phyloP scores from a whole-genome alignment of 2,113 vertebrate genomes.

The Canis aureus region DNA sequence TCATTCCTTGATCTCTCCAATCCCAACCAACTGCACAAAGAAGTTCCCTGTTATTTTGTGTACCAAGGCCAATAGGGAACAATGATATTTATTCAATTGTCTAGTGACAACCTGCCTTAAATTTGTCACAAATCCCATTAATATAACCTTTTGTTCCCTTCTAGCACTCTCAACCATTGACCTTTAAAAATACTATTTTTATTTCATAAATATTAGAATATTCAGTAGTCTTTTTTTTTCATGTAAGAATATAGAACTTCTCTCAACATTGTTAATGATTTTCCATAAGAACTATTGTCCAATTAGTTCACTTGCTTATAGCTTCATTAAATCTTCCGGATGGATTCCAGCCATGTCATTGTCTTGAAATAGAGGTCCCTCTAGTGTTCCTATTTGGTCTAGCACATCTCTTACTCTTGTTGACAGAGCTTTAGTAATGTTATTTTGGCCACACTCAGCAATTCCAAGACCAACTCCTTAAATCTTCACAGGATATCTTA shows the following conservation, averaged over 20 bases:
- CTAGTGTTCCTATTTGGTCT: neutral
- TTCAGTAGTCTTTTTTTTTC: neutral
- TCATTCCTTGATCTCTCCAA: neutral
- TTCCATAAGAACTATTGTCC: neutral
- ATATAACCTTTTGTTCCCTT: neutral
- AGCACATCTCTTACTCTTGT: neutral
- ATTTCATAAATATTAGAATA: neutral
- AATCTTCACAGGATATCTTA: neutral
- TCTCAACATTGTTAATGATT: neutral
- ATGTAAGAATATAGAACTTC: neutral
- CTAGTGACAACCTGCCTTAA: neutral
- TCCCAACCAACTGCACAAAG: neutral
- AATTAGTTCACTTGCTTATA: neutral
- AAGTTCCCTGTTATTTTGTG: neutral
- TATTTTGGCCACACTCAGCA: neutral
- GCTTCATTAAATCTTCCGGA: conserved; percentile 12
- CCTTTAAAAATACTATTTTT: neutral
- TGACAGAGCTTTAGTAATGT: neutral
- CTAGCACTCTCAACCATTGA: neutral
- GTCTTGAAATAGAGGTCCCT: neutral
- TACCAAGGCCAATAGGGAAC: neutral
- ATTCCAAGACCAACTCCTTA: neutral
- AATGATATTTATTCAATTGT: neutral
- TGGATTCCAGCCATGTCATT: neutral
- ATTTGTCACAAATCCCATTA: neutral